Evolutionary conservation across 2,888 invertebrate species (phyloP).

Genomic region (Sinotaia quadrata): DNA sequence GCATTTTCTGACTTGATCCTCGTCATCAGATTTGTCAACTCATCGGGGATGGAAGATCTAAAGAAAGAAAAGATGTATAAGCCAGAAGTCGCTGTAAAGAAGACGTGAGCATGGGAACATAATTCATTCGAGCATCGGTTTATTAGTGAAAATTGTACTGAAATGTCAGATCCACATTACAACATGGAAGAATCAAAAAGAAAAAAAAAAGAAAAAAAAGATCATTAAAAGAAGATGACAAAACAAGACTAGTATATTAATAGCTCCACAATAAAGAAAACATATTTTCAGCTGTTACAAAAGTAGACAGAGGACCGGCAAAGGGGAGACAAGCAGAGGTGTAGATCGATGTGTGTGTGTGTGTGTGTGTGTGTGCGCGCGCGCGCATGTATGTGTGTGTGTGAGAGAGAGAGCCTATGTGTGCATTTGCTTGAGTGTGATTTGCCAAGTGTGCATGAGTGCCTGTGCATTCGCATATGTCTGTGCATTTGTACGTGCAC

Average conservation of each 20-base stretch:
- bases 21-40: too few relatives aligned
- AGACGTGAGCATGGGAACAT: too few relatives aligned
- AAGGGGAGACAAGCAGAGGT: background rate
- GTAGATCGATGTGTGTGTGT: background rate
- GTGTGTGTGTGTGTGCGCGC: constrained; percentile 4
- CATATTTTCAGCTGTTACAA: background rate
- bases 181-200: too few relatives aligned
- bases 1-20: too few relatives aligned
- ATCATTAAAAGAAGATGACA: background rate
- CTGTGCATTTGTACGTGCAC: background rate
- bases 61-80: too few relatives aligned
- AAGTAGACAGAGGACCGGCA: background rate
- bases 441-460: background rate
- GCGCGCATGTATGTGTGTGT: background rate
- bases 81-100: too few relatives aligned
- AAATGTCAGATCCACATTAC: too few relatives aligned
- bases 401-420: background rate
- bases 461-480: background rate
- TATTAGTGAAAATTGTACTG: too few relatives aligned
- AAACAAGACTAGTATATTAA: background rate
- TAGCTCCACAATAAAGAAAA: background rate
- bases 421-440: background rate
- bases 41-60: too few relatives aligned
- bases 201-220: background rate
- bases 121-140: too few relatives aligned